Percentiles rank a stretch among this genome's conserved stretches.
These are phyloP conservation scores for Acomys russatus DNA, from an alignment of 2,797 vertebrate genomes.

Conservation along the genomic window DNA sequence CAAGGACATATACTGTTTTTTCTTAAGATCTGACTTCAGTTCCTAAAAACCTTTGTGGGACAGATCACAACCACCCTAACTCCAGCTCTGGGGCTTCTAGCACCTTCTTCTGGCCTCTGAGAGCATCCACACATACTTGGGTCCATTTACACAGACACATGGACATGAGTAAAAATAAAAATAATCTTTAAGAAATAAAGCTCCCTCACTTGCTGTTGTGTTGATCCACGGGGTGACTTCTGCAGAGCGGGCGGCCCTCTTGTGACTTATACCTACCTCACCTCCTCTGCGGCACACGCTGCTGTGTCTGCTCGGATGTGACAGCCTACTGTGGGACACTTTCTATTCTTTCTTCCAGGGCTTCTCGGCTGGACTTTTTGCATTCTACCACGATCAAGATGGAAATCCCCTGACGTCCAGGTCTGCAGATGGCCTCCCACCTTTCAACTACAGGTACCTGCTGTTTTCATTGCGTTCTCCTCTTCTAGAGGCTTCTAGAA, in stretches of 20 bases:
- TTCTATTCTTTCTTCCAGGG: constrained; percentile 90
- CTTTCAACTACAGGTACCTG: constrained; percentile 96
- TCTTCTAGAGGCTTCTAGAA: not conserved
- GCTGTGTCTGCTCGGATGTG: constrained; percentile 38
- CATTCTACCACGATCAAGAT: constrained; percentile 96
- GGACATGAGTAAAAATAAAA: not conserved
- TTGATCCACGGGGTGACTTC: not conserved
- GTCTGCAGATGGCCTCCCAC: constrained; percentile 95
- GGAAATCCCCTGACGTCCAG: constrained; percentile 96
- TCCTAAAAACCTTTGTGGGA: not conserved
- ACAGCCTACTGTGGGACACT: constrained; percentile 45
- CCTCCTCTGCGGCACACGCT: not conserved
- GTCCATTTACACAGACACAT: not conserved
- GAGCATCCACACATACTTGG: not conserved
- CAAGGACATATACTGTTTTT: not conserved
- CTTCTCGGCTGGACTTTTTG: constrained; percentile 98
- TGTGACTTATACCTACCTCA: not conserved
- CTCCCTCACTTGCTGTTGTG: not conserved
- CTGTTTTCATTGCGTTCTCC: constrained; percentile 30
- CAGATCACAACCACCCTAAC: not conserved
- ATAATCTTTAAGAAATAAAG: not conserved
- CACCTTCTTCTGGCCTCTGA: not conserved
- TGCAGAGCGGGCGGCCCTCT: not conserved
- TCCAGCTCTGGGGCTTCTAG: not conserved
- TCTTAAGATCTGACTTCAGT: not conserved